phyloP scores from a whole-genome alignment of 1,140 invertebrate genomes.

The Megathymus violae region DNA sequence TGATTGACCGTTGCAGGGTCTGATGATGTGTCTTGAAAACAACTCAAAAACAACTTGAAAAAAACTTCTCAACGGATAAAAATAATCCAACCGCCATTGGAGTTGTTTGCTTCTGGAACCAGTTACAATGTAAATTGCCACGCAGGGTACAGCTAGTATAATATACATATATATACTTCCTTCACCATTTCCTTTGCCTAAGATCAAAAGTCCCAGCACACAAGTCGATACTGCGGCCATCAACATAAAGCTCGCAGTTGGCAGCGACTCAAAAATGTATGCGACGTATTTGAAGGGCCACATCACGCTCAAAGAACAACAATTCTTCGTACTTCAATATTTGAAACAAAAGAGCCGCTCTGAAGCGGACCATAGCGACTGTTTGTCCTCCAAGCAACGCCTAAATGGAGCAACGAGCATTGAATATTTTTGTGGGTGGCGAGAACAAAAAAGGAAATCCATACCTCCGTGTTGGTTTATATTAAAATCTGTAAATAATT shows the following conservation, averaged over 20 bases:
- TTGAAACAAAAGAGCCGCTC: slow-evolving; percentile 30
- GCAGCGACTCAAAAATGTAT: slow-evolving; percentile 33
- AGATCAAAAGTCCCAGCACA: slow-evolving; percentile 30
- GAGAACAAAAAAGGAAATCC: too few species aligned
- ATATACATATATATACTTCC: neutral
- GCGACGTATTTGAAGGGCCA: slow-evolving; percentile 32
- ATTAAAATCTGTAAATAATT: too few species aligned
- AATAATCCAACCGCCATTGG: too few species aligned
- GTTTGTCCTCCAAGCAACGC: slow-evolving; percentile 21
- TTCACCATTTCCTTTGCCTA: too few species aligned
- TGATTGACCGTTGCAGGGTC: too few species aligned
- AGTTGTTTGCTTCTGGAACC: too few species aligned
- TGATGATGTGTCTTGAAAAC: too few species aligned
- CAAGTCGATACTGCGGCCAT: slow-evolving; percentile 9
- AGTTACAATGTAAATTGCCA: too few species aligned
- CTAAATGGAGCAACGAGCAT: slow-evolving; percentile 11
- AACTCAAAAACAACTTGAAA: too few species aligned
- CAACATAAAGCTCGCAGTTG: slow-evolving; percentile 30
- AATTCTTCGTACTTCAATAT: slow-evolving; percentile 36
- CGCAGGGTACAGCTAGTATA: too few species aligned
- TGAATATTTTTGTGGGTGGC: neutral
- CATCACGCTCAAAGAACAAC: slow-evolving; percentile 31
- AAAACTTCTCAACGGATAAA: too few species aligned
- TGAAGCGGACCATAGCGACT: slow-evolving; percentile 27
- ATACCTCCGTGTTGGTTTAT: too few species aligned